A percentile compares a stretch with the other conserved stretches of the same genome.
phyloP scores from a whole-genome alignment of 2,113 vertebrate genomes.

The Ahaetulla prasina region DNA sequence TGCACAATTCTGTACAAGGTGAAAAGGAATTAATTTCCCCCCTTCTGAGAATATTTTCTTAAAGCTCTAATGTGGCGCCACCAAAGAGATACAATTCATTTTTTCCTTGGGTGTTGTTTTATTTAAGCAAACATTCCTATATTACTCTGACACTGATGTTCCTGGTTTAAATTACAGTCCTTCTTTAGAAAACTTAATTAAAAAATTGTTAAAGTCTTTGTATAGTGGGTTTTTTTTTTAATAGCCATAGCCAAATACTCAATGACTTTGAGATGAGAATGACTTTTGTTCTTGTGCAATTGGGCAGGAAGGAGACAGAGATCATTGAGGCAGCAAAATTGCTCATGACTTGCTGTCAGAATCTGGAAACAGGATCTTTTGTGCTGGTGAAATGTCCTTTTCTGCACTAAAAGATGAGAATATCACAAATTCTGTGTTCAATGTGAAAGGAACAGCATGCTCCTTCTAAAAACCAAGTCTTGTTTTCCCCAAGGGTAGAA shows the following conservation, averaged over 20 bases:
- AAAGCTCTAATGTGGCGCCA: not conserved
- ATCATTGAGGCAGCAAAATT: not conserved
- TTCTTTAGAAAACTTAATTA: not conserved
- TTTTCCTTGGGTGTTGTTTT: not conserved
- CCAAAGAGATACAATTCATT: not conserved
- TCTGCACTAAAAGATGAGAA: not conserved
- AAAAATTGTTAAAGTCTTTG: not conserved
- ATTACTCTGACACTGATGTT: not conserved
- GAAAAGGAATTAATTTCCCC: not conserved
- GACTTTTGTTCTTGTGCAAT: not conserved
- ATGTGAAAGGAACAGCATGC: not conserved
- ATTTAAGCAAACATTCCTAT: not conserved
- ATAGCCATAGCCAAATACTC: not conserved
- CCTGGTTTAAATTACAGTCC: not conserved
- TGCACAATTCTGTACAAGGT: not conserved
- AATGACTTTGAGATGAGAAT: not conserved
- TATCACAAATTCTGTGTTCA: not conserved
- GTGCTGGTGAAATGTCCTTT: not conserved
- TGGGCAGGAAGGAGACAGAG: not conserved
- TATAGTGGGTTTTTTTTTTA: not conserved
- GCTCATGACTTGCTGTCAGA: not conserved
- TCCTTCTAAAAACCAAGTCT: not conserved
- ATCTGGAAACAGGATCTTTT: not conserved
- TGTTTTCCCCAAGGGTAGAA: not conserved
- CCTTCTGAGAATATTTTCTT: not conserved